Conservation (phyloP, 2,113 vertebrate genomes). For the Phoxinus phoxinus region DNA sequence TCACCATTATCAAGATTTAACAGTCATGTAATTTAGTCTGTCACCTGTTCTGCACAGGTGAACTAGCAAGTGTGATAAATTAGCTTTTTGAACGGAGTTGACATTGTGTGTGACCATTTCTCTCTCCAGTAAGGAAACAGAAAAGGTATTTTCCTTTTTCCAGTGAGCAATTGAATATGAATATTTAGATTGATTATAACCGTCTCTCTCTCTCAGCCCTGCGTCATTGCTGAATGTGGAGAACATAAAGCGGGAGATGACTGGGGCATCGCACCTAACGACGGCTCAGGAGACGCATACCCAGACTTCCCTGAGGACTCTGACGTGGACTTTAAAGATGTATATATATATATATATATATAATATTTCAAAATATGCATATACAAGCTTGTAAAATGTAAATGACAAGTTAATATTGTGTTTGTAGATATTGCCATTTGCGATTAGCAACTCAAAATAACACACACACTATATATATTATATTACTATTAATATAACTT, state of each 20-base stretch:
- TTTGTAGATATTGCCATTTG: too few relatives aligned
- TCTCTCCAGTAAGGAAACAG: neutral
- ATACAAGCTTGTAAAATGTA: too few relatives aligned
- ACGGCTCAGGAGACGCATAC: constrained; percentile 86
- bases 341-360: constrained; percentile 49
- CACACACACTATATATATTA: neutral
- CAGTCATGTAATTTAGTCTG: neutral
- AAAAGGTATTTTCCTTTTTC: neutral
- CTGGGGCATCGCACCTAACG: constrained; percentile 78
- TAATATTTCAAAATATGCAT: too few relatives aligned
- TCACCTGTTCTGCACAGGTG: neutral
- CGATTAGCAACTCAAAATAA: too few relatives aligned
- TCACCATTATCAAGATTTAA: constrained; percentile 13
- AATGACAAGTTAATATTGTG: too few relatives aligned
- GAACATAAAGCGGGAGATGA: constrained; percentile 88
- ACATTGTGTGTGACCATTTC: neutral
- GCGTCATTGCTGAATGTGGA: constrained; percentile 88
- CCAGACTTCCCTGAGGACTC: constrained; percentile 95
- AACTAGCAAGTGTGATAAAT: constrained; percentile 6
- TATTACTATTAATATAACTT: too few relatives aligned
- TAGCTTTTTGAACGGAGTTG: neutral
- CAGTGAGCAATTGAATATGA: neutral
- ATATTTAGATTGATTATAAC: neutral
- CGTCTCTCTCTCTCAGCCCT: constrained; percentile 75
- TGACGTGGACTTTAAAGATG: constrained; percentile 88